phyloP scores from a whole-genome alignment of 2,888 invertebrate species.

The Macropis europaea region DNA sequence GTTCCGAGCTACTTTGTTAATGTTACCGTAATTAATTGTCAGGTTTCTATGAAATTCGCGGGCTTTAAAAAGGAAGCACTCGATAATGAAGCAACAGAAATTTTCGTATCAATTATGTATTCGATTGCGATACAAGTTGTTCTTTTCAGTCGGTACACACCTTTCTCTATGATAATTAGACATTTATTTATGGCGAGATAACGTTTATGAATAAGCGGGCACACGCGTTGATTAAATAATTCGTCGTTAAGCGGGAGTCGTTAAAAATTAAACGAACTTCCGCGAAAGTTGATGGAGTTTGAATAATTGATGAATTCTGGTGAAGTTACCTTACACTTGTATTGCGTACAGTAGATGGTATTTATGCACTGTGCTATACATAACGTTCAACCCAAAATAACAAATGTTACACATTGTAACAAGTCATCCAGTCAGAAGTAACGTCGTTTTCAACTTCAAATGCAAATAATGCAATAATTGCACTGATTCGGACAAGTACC shows the following conservation, averaged over 20 bases:
- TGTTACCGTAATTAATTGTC: constrained; percentile 38
- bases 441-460: too few relatives aligned
- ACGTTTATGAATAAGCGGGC: not conserved
- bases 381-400: too few relatives aligned
- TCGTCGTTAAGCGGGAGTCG: not conserved
- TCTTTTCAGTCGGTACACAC: not conserved
- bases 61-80: not conserved
- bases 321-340: not conserved
- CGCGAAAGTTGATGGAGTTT: constrained; percentile 8
- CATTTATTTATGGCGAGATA: not conserved
- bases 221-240: not conserved
- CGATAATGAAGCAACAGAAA: not conserved
- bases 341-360: not conserved
- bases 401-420: too few relatives aligned
- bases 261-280: constrained; percentile 11
- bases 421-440: too few relatives aligned
- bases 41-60: not conserved
- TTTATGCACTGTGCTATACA: constrained; percentile 1
- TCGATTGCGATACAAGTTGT: not conserved
- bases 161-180: not conserved
- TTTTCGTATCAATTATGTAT: not conserved
- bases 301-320: constrained; percentile 9
- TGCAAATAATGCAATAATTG: too few relatives aligned
- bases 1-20: constrained; percentile 14
- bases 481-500: too few relatives aligned